A percentile compares a stretch with the other conserved stretches of the same genome.
Evolutionary conservation across 2,113 vertebrate genomes (phyloP).

Genomic region (Suricata suricatta): DNA sequence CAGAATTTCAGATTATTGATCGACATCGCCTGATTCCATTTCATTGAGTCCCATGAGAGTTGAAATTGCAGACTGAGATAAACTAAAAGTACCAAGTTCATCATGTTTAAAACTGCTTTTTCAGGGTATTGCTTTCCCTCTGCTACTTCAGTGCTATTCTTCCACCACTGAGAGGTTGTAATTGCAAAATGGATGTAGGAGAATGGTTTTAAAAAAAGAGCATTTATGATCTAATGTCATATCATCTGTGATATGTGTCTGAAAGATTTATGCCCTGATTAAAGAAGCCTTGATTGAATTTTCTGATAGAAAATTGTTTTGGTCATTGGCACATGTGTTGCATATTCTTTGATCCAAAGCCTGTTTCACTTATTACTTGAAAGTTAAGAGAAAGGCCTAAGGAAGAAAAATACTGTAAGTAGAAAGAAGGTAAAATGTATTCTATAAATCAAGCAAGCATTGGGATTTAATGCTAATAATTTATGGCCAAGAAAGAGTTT

Average conservation of each 20-base stretch:
- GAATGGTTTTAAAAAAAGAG: neutral
- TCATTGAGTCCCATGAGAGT: conserved; percentile 65
- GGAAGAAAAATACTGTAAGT: neutral
- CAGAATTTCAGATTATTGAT: conserved; percentile 81
- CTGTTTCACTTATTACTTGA: conserved; percentile 39
- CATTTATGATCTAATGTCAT: conserved; percentile 60
- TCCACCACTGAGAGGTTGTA: conserved; percentile 72
- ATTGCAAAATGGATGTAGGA: conserved; percentile 75
- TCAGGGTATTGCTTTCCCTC: conserved; percentile 67
- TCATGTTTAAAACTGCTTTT: conserved; percentile 80
- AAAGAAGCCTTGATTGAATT: conserved; percentile 81
- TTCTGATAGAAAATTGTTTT: conserved; percentile 82
- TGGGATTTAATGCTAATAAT: conserved; percentile 49
- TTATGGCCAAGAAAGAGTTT: conserved; percentile 52
- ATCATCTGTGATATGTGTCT: conserved; percentile 73
- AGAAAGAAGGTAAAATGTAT: conserved; percentile 26
- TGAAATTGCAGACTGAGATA: conserved; percentile 74
- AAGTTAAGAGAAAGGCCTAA: neutral
- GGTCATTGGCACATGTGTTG: conserved; percentile 64
- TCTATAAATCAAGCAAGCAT: neutral
- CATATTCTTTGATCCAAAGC: conserved; percentile 65
- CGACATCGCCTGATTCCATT: conserved; percentile 76
- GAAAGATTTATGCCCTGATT: conserved; percentile 85
- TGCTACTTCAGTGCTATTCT: conserved; percentile 51
- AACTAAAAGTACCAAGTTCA: conserved; percentile 81